phyloP scores from a whole-genome alignment of 2,888 invertebrate genomes.

The Agrochola lychnidis region DNA sequence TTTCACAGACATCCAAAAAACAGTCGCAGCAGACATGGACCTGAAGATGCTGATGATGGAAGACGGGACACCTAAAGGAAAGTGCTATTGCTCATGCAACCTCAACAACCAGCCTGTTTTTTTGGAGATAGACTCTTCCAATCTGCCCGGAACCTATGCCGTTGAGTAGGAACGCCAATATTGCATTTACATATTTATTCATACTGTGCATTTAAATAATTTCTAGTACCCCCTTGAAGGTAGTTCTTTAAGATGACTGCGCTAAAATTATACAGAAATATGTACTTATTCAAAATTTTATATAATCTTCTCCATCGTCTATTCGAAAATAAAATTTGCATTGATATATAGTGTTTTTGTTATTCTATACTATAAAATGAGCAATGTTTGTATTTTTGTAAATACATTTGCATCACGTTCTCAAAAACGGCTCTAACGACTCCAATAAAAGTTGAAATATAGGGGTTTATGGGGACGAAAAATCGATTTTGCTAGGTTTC shows the following conservation, averaged over 20 bases:
- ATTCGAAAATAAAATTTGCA: not conserved
- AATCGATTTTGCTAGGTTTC: no score
- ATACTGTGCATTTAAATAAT: not conserved
- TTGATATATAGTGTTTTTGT: not conserved
- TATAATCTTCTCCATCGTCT: not conserved
- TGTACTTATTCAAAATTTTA: slow-evolving; percentile 6
- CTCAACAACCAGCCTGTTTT: slow-evolving; percentile 21
- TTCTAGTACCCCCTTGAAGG: not conserved
- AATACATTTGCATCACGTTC: no score
- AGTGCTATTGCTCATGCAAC: slow-evolving; percentile 35
- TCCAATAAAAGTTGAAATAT: no score
- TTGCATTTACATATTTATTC: not conserved
- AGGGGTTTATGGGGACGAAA: no score
- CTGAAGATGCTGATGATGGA: slow-evolving; percentile 9
- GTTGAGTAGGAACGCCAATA: not conserved
- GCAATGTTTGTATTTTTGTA: no score
- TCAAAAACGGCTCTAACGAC: no score
- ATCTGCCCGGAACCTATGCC: not conserved
- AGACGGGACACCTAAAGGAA: slow-evolving; percentile 4
- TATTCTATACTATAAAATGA: no score
- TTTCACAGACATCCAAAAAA: slow-evolving; percentile 13
- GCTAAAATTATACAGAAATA: slow-evolving; percentile 2
- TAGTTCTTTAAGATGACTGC: not conserved
- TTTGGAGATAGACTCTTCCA: not conserved
- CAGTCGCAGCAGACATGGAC: slow-evolving; percentile 10